Percentiles rank a stretch among this genome's conserved stretches.
Conservation (phyloP, 2,113 vertebrate species). For the Burhinus bistriatus region DNA sequence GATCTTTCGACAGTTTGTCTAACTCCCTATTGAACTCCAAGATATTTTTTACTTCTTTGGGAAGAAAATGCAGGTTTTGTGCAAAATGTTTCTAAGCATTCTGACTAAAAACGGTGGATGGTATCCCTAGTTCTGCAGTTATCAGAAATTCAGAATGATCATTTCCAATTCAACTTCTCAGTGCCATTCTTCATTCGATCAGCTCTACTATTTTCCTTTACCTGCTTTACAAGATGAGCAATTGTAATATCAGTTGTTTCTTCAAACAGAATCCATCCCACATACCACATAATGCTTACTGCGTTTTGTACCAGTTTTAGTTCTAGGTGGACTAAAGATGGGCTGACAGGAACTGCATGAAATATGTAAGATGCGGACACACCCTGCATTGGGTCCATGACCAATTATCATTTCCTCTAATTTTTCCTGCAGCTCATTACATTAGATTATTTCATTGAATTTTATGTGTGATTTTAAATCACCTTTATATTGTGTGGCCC, state of each 20-base stretch:
- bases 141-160: not conserved
- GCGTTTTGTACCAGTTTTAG: not conserved
- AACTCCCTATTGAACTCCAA: not conserved
- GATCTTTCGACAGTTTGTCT: not conserved
- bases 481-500: not conserved
- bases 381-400: not conserved
- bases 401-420: not conserved
- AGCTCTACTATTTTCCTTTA: not conserved
- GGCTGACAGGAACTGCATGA: not conserved
- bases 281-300: not conserved
- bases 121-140: not conserved
- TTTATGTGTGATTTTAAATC: not conserved
- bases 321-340: not conserved
- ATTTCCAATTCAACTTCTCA: not conserved
- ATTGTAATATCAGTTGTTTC: not conserved
- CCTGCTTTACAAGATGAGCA: not conserved
- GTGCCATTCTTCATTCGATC: not conserved
- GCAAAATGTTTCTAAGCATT: not conserved
- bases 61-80: not conserved
- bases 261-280: not conserved
- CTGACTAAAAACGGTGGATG: not conserved
- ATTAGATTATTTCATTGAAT: not conserved
- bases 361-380: fast-evolving
- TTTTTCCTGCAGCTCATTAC: not conserved
- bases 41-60: not conserved